phyloP scores from a whole-genome alignment of 2,888 invertebrate genomes.

The Cyrtodaria siliqua region DNA sequence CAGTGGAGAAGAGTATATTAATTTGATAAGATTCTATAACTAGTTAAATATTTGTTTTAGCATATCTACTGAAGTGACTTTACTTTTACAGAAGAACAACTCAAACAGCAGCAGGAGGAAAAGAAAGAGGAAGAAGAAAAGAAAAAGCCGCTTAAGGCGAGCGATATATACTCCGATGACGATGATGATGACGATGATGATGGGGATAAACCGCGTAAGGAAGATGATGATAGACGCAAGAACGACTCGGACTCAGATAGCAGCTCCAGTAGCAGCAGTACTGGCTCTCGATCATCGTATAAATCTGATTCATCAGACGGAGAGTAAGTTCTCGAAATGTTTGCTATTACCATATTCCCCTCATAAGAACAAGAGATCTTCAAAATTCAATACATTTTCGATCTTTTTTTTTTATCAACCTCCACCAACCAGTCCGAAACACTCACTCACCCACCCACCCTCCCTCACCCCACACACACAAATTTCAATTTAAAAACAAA shows the following conservation, averaged over 20 bases:
- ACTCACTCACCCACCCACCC: too few species aligned
- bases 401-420: too few species aligned
- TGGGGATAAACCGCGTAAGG: slow-evolving; percentile 65
- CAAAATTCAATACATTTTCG: too few species aligned
- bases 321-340: slow-evolving; percentile 73
- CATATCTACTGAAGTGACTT: too few species aligned
- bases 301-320: slow-evolving; percentile 76
- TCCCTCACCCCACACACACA: too few species aligned
- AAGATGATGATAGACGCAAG: slow-evolving; percentile 68
- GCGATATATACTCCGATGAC: slow-evolving; percentile 95
- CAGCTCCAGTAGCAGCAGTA: slow-evolving; percentile 69
- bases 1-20: too few species aligned
- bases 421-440: too few species aligned
- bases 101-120: slow-evolving; percentile 61
- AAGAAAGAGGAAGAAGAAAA: slow-evolving; percentile 84
- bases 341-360: too few species aligned
- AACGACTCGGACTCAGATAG: slow-evolving; percentile 77
- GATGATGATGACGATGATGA: slow-evolving; percentile 83
- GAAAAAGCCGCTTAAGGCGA: slow-evolving; percentile 94
- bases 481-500: too few species aligned
- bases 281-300: slow-evolving; percentile 74
- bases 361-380: too few species aligned
- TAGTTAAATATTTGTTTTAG: too few species aligned
- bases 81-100: slow-evolving; percentile 46
- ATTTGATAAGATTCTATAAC: too few species aligned